Evolutionary conservation across 2,113 vertebrate genomes (phyloP), one percentile per base, ranked within the genome.

Genomic region (Campylorhamphus procurvoides): DNA sequence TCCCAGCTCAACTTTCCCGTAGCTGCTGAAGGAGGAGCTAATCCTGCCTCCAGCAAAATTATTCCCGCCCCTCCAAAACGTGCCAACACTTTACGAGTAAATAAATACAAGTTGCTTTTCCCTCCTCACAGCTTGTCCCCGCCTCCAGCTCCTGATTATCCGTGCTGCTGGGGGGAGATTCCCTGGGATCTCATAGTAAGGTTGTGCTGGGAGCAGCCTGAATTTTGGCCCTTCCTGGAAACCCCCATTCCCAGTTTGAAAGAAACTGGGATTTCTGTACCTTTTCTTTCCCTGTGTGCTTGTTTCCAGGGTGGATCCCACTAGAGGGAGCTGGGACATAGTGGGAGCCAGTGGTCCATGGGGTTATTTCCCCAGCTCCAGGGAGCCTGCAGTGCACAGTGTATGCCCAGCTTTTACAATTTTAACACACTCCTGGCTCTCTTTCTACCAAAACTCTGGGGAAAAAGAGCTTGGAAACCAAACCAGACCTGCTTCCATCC

Each of bases 321-420:
- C 96, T 92, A 95, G 92, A 96, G 96, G 90, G 95, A 96, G 95
- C 96, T 88, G 92, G 88, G 96, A 90, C 14, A 67, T 58, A 94
- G 83, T 56, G 37, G 86, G 68, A 97, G 31, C 37, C 52, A 40
- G 52, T 10, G 44, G 35, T 15, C 28, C 37, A 16, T 6, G 13
- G 80, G 23, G 19, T 92, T 12, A 52, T n/a, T 52, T 20, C 37
- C 56, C 49, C 84, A 49, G 31, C 44, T 42, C 60, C 28, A 19
- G 31, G 20, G 25, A 80, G 46, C 27, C 29, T 1, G 1, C 49
- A 42, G 31, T 4, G 18, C n/a, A n/a, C 10, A 2, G 46, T 2
- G 3, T 88, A 63, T 9, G 16, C 49, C n/a, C 33, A 42, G 46
- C 23, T 4, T 73, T 23, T 28, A 80, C 42, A 17, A n/a, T 59